These are phyloP conservation scores for Daubentonia madagascariensis DNA, from an alignment of 2,113 vertebrate genomes.

Conservation along the genomic window DNA sequence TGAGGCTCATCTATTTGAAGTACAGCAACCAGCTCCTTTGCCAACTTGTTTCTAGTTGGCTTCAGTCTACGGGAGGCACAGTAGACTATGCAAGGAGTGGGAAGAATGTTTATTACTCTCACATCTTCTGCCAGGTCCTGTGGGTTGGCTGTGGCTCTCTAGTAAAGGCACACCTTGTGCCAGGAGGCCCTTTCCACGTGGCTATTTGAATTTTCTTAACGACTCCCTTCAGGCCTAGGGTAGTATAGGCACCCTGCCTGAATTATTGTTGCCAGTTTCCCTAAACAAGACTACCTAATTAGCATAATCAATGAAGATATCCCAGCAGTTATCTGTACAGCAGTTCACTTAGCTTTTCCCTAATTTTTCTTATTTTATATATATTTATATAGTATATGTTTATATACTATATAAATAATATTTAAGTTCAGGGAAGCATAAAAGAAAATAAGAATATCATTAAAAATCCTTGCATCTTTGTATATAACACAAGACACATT, in stretches of 20 bases:
- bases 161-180: not conserved
- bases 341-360: not conserved
- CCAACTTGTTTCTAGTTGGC: not conserved
- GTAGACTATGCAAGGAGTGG: not conserved
- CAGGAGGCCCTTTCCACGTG: not conserved
- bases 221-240: not conserved
- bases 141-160: not conserved
- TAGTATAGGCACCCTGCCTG: not conserved
- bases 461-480: not conserved
- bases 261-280: not conserved
- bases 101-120: not conserved
- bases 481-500: not conserved
- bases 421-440: not conserved
- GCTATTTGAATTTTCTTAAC: not conserved
- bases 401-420: not conserved
- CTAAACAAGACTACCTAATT: not conserved
- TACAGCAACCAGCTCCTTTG: not conserved
- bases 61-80: not conserved
- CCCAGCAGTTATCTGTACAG: not conserved
- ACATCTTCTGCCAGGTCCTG: not conserved
- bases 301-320: not conserved
- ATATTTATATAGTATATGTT: too few relatives aligned
- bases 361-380: not conserved
- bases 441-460: not conserved
- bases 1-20: not conserved